Evolutionary conservation across 2,113 vertebrate genomes (phyloP), one percentile per base, ranked within the genome.

Genomic region (Salvelinus namaycush): DNA sequence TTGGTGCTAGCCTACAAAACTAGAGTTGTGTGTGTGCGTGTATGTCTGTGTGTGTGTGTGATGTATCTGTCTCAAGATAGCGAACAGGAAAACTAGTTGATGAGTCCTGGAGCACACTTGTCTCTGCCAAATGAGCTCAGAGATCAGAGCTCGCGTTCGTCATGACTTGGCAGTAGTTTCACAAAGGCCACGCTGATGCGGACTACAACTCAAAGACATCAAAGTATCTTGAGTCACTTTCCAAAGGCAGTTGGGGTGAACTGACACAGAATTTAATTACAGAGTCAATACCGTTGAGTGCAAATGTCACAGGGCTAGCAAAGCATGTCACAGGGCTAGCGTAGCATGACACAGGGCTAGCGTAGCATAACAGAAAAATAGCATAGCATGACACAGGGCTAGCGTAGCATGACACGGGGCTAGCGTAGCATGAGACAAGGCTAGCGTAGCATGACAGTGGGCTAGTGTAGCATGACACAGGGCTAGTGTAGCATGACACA

Each of bases 101-200:
- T 73, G 76, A 78, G 65, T 67, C 67, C 27, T 76, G n/a, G 70
- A 64, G 18, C 60, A 64, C 64, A 66, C 68, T 31, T 39, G 22
- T 18, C 68, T 44, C 70, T 74, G 76, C 77, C 77, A 77, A 78
- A 81, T 73, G 68, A 75, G 78, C 72, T 74, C 75, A 81, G 75
- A 74, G 62, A 34, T 75, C 13, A 48, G 68, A 57, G n/a, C 39
- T 70, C 3, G 49, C 3, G 48, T 74, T 68, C 66, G 75, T 82
- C 79, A 81, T 59, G 29, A 57, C 72, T 77, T 85, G 83, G 83
- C 79, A 77, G 44, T 1, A 5, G 29, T 27, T 11, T 68, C 68
- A 66, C 62, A 74, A 69, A 72, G 65, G 29, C 59, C 34, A 44
- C 51, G 24, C 65, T 80, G 62, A 60, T 66, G 74, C 31, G 49